These are phyloP conservation scores for Eurypyga helias DNA, from an alignment of 2,113 vertebrate genomes.

Conservation along the genomic window DNA sequence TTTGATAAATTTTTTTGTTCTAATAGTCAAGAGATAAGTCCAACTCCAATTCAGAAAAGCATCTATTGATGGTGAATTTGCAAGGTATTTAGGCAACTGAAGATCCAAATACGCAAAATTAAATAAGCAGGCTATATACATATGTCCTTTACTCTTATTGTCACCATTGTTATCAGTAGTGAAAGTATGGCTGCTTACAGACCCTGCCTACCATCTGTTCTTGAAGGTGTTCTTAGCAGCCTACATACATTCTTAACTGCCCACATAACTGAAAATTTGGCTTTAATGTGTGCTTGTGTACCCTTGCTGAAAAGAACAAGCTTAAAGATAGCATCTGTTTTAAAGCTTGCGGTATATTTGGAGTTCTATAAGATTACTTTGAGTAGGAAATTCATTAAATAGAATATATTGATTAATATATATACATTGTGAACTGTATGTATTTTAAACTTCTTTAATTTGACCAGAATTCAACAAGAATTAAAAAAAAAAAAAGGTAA, in stretches of 20 bases:
- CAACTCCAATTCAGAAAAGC: neutral
- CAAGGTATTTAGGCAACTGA: neutral
- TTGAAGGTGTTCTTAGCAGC: neutral
- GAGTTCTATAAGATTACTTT: neutral
- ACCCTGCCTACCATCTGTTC: neutral
- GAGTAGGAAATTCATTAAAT: neutral
- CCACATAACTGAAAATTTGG: neutral
- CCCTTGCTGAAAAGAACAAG: neutral
- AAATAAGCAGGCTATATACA: neutral
- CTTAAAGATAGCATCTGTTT: neutral
- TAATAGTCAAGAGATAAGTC: neutral
- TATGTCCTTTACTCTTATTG: neutral
- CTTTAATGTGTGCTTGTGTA: neutral
- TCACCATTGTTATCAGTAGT: accelerated
- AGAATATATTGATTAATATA: no score
- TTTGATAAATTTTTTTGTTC: neutral
- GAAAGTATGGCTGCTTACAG: no score
- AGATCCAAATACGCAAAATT: accelerated
- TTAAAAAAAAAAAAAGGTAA: neutral
- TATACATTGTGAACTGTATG: no score
- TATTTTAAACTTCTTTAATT: neutral
- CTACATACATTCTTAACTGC: neutral
- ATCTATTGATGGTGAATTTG: neutral
- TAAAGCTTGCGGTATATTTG: neutral
- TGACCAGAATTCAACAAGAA: neutral